Evolutionary conservation across 2,888 invertebrate species (phyloP).

Genomic region (Tuberolachnus salignus): DNA sequence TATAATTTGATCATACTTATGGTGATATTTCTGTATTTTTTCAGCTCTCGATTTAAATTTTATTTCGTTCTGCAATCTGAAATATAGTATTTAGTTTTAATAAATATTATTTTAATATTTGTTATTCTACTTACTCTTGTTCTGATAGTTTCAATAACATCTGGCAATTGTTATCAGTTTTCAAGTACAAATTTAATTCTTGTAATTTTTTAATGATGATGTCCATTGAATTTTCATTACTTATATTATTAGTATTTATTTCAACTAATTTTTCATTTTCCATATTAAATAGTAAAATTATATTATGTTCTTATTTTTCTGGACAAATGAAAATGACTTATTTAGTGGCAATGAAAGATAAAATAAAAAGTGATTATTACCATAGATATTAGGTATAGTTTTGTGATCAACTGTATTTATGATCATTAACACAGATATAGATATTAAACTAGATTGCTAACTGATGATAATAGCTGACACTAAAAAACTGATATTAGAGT

Average conservation of each 20-base stretch:
- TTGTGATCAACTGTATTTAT: too few species aligned
- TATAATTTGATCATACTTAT: neutral
- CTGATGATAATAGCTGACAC: too few species aligned
- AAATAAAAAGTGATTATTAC: neutral
- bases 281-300: neutral
- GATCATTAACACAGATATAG: too few species aligned
- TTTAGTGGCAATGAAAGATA: neutral
- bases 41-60: conserved; percentile 16
- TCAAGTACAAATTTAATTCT: neutral
- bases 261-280: neutral
- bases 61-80: conserved; percentile 31
- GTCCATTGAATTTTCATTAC: neutral
- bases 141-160: conserved; percentile 21
- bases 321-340: neutral
- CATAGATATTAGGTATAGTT: conserved; percentile 5
- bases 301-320: neutral
- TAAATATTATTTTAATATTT: neutral
- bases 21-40: conserved; percentile 29
- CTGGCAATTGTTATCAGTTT: neutral
- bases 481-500: too few species aligned
- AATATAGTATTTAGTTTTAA: neutral
- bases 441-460: too few species aligned
- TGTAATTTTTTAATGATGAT: conserved; percentile 15
- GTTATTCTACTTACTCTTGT: conserved; percentile 6
- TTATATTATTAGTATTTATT: neutral